phyloP scores from a whole-genome alignment of 2,888 invertebrate species.

The Chrysina gloriosa region DNA sequence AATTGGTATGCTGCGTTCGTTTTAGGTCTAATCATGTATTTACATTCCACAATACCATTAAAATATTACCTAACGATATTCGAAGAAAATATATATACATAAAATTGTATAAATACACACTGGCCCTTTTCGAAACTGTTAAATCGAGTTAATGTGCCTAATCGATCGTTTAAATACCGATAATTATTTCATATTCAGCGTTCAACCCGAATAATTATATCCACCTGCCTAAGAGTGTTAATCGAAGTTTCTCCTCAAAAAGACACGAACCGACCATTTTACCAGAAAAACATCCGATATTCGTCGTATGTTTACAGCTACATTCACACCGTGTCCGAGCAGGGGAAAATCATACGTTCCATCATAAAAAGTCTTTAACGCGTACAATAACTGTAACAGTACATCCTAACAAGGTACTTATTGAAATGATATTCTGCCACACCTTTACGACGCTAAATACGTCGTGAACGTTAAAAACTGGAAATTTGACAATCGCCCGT shows the following conservation, averaged over 20 bases:
- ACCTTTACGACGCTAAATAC: conserved; percentile 19
- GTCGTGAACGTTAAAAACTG: conserved; percentile 1
- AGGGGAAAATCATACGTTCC: conserved; percentile 13
- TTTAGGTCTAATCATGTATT: no score
- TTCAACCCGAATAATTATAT: conserved; percentile 29
- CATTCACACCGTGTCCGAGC: conserved; percentile 25
- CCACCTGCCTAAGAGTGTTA: conserved; percentile 32
- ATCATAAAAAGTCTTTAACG: conserved; percentile 33
- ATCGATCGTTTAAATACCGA: conserved; percentile 26
- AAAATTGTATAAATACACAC: conserved; percentile 27
- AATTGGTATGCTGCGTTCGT: no score
- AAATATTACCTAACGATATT: conserved; percentile 15
- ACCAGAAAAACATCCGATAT: conserved; percentile 26
- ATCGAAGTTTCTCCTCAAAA: conserved; percentile 20
- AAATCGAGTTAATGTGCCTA: conserved; percentile 25
- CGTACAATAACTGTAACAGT: conserved; percentile 35
- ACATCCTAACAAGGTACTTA: conserved; percentile 33
- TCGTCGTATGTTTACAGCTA: conserved; percentile 23
- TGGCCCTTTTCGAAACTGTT: conserved; percentile 12
- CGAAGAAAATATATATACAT: conserved; percentile 8
- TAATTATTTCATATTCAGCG: conserved; percentile 33
- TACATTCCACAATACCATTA: background rate
- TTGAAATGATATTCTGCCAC: conserved; percentile 32
- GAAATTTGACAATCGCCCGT: conserved; percentile 14
- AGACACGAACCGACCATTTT: conserved; percentile 29